Evolutionary conservation across 2,888 invertebrate species (phyloP).

Genomic region (Stenodera caucasica): DNA sequence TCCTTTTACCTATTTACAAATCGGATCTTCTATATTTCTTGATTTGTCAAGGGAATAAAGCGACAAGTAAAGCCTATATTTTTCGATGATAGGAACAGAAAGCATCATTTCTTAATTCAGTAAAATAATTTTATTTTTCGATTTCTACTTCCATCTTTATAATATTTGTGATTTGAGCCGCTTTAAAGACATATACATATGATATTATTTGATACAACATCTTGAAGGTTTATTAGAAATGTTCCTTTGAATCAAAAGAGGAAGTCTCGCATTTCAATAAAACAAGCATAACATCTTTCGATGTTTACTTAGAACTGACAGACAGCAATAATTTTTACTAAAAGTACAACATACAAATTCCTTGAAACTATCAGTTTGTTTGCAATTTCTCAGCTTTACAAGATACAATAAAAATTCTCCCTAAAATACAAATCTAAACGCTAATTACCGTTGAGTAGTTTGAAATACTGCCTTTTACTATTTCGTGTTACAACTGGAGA

Average conservation of each 20-base stretch:
- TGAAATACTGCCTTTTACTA: neutral
- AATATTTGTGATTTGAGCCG: no score
- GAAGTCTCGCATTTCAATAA: no score
- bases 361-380: no score
- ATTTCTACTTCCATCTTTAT: no score
- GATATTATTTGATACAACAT: no score
- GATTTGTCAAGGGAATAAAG: conserved; percentile 12
- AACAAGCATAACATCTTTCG: neutral
- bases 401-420: neutral
- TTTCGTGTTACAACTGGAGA: neutral
- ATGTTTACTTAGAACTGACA: neutral
- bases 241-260: no score
- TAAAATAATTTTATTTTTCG: neutral
- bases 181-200: no score
- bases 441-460: neutral
- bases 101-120: neutral
- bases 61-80: neutral
- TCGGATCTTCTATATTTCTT: conserved; percentile 13
- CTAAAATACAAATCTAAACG: neutral
- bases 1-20: neutral
- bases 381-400: no score
- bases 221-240: no score
- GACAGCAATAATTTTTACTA: no score
- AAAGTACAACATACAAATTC: no score
- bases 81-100: neutral